A percentile compares a stretch with the other conserved stretches of the same genome.
Evolutionary conservation across 2,113 vertebrate species (phyloP).

Genomic region (Parotia lawesii): DNA sequence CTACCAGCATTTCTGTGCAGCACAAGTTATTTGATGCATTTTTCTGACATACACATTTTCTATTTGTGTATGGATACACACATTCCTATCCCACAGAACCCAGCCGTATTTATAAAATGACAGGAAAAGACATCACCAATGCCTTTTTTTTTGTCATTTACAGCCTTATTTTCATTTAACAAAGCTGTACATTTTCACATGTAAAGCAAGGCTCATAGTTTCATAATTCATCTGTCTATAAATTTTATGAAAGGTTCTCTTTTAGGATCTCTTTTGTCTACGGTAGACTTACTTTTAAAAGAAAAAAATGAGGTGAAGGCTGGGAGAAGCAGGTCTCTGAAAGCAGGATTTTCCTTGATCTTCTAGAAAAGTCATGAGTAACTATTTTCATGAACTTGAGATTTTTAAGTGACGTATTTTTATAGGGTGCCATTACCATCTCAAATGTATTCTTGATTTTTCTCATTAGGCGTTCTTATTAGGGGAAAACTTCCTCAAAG

Average conservation of each 20-base stretch:
- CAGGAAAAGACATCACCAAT: background rate
- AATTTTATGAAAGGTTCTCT: background rate
- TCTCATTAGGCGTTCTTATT: background rate
- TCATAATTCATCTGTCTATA: background rate
- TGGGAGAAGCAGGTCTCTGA: background rate
- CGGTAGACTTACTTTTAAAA: background rate
- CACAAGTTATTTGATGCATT: background rate
- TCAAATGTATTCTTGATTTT: background rate
- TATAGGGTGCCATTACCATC: background rate
- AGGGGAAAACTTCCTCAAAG: background rate
- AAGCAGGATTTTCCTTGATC: background rate
- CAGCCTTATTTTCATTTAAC: background rate
- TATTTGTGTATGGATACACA: background rate
- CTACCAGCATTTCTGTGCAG: background rate
- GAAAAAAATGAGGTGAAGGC: background rate
- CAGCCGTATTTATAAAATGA: background rate
- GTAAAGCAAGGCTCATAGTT: background rate
- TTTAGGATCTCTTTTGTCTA: background rate
- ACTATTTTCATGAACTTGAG: background rate
- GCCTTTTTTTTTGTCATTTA: background rate
- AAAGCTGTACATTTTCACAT: background rate
- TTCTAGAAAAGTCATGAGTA: background rate
- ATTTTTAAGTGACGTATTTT: background rate
- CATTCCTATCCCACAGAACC: background rate
- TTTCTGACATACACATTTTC: background rate